These are phyloP conservation scores for Rhagologus leucostigma DNA, from an alignment of 2,113 vertebrate species.

Conservation along the genomic window DNA sequence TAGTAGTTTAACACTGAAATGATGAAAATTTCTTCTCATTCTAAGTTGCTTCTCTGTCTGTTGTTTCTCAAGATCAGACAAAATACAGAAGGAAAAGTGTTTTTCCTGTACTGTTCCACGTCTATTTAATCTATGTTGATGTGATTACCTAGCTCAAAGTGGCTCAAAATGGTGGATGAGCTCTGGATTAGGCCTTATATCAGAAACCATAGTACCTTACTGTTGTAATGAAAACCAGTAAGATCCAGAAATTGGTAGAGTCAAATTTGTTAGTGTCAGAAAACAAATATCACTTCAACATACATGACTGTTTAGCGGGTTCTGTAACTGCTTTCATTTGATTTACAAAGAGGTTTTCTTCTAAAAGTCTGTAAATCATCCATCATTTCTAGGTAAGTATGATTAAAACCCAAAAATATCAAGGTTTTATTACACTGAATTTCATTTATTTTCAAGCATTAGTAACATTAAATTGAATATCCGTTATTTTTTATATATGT, in stretches of 20 bases:
- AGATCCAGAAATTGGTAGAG: background rate
- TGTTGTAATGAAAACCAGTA: background rate
- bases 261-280: background rate
- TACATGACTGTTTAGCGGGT: rapidly evolving
- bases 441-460: background rate
- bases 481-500: background rate
- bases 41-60: background rate
- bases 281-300: background rate
- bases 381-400: background rate
- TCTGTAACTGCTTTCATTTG: background rate
- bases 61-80: background rate
- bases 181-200: background rate
- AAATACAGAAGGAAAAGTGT: background rate
- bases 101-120: background rate
- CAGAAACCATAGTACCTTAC: background rate
- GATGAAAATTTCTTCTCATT: background rate
- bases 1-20: background rate
- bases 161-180: background rate
- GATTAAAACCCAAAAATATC: background rate
- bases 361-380: background rate
- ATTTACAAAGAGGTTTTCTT: background rate
- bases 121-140: background rate
- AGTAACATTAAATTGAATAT: background rate
- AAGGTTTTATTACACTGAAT: background rate
- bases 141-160: background rate